Evolutionary conservation across 1,140 invertebrate genomes (phyloP).

Genomic region (Drosophila littoralis): DNA sequence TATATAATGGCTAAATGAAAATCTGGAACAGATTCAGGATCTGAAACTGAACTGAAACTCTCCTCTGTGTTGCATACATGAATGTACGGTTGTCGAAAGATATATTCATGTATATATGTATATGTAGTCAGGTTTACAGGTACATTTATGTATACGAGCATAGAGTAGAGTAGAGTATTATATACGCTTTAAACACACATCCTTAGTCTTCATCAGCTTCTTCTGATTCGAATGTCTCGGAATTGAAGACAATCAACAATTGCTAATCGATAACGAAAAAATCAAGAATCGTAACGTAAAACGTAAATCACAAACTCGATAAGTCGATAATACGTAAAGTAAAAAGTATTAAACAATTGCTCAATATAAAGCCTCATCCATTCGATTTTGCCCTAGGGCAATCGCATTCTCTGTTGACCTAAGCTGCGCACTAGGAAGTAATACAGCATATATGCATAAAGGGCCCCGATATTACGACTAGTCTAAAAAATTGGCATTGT

Average conservation of each 20-base stretch:
- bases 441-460: constrained; percentile 44
- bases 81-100: constrained; percentile 29
- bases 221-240: constrained; percentile 30
- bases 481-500: constrained; percentile 44
- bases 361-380: constrained; percentile 46
- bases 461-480: constrained; percentile 20
- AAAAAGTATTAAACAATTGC: constrained; percentile 35
- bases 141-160: constrained; percentile 29
- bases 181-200: constrained; percentile 27
- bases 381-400: constrained; percentile 21
- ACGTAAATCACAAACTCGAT: constrained; percentile 19
- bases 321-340: constrained; percentile 20
- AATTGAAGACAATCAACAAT: constrained; percentile 14
- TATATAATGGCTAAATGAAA: constrained; percentile 21
- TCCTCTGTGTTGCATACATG: constrained; percentile 21
- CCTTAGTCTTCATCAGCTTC: constrained; percentile 3
- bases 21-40: constrained; percentile 12
- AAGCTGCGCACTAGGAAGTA: constrained; percentile 50
- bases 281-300: constrained; percentile 10
- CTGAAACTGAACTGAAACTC: constrained; percentile 2
- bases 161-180: constrained; percentile 19
- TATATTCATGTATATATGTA: constrained; percentile 24
- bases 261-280: constrained; percentile 15
- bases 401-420: constrained; percentile 33
- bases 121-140: constrained; percentile 8